A percentile compares a stretch with the other conserved stretches of the same genome.
Conservation (phyloP, 2,113 vertebrate species). For the Thymallus thymallus region DNA sequence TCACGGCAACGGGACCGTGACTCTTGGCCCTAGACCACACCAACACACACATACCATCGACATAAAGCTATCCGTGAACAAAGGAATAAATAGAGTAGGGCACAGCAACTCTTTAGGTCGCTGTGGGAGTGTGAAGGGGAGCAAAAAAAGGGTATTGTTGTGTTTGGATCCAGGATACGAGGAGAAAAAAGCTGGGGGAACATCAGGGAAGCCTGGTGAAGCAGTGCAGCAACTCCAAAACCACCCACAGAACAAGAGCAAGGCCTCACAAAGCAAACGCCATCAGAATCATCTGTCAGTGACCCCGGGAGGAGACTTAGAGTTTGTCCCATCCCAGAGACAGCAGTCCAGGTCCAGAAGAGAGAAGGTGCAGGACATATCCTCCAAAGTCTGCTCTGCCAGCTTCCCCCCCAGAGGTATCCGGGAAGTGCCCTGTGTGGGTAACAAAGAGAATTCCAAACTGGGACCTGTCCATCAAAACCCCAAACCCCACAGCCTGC, state of each 20-base stretch:
- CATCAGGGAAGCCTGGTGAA: constrained; percentile 50
- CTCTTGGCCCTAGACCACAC: constrained; percentile 67
- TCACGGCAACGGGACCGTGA: constrained; percentile 75
- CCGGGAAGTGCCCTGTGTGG: constrained; percentile 56
- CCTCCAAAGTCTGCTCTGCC: constrained; percentile 33
- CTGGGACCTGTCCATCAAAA: constrained; percentile 71
- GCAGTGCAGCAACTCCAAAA: constrained; percentile 35
- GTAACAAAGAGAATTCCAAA: constrained; percentile 74
- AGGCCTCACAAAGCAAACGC: constrained; percentile 37
- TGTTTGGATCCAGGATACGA: constrained; percentile 62
- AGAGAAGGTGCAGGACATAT: constrained; percentile 60
- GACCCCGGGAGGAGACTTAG: constrained; percentile 65
- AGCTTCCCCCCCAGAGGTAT: constrained; percentile 41
- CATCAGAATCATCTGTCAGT: constrained; percentile 60
- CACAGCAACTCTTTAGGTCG: constrained; percentile 62
- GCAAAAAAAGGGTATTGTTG: constrained; percentile 57
- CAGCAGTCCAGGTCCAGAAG: constrained; percentile 59
- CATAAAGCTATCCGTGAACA: constrained; percentile 73
- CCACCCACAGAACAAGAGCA: constrained; percentile 49
- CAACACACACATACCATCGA: constrained; percentile 77
- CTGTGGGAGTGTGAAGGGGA: constrained; percentile 56
- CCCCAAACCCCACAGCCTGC: constrained; percentile 60
- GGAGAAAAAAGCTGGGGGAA: constrained; percentile 57
- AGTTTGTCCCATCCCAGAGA: constrained; percentile 72
- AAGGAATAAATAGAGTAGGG: constrained; percentile 54